These are phyloP conservation scores for Epinephelus lanceolatus DNA, from an alignment of 2,113 vertebrate genomes.

Conservation along the genomic window DNA sequence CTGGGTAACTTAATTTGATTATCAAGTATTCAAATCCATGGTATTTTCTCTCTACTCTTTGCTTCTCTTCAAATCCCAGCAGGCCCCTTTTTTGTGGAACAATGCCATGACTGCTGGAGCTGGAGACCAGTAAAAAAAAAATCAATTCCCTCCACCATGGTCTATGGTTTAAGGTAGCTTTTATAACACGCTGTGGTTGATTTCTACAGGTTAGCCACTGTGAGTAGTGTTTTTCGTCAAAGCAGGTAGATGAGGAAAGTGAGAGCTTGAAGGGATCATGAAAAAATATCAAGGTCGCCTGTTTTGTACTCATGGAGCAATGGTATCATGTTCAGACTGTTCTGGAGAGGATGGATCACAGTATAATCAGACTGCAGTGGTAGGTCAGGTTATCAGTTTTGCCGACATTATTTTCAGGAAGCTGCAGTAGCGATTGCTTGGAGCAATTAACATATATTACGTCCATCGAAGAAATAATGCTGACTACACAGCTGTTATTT, in stretches of 20 bases:
- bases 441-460: not conserved
- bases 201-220: constrained; percentile 36
- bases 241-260: constrained; percentile 20
- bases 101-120: constrained; percentile 42
- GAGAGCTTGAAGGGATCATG: constrained; percentile 4
- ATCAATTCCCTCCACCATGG: constrained; percentile 56
- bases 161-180: constrained; percentile 37
- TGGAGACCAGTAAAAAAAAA: constrained; percentile 49
- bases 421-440: not conserved
- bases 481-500: not conserved
- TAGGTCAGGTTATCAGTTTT: not conserved
- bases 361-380: not conserved
- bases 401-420: not conserved
- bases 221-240: constrained; percentile 33
- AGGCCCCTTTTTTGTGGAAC: constrained; percentile 61
- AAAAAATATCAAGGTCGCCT: constrained; percentile 18
- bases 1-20: constrained; percentile 78
- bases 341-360: not conserved
- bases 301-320: not conserved
- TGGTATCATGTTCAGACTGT: not conserved
- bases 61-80: constrained; percentile 26
- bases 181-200: constrained; percentile 46
- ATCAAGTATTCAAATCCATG: constrained; percentile 77
- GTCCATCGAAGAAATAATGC: not conserved
- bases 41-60: constrained; percentile 53